Base-by-base conservation (phyloP, 2,888 invertebrate genomes). In the Tyria jacobaeae region DNA sequence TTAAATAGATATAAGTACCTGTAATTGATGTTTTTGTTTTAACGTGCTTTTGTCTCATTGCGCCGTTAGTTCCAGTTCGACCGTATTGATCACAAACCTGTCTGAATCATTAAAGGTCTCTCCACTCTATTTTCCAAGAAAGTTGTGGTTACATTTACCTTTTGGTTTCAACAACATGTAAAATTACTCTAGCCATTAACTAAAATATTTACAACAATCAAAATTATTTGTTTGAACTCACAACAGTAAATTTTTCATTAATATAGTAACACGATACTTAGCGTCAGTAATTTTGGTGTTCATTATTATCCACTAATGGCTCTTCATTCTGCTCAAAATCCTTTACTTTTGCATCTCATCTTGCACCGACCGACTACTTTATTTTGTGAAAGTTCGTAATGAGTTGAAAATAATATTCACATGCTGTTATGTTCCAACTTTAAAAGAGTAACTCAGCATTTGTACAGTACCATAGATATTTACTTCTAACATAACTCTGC, bases 301-400 rank as follows among this genome's bases (percentile, higher is more conserved):
- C 65, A 70, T 73, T 62, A 64, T 51, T 9, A 44, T 48, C 27
- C 41, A 10, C 70, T 73, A 71, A 71, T 73, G 71, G 65, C 39
- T 5, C 6, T 34, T 12, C 1, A n/a, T 21, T 34, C 17, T 25
- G 24, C 39, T 15, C 53, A n/a, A 39, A 39, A 39, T 12, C 10
- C 37, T 35, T 53, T 27, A 39, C 39, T 53, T 39, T 39, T 39
- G 25, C 39, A 39, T 39, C 39, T 44, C 12, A 21, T 21, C 21
- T 12, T 44, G 21, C 5, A 21, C 21, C 4, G 21, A 4, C 5
- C 44, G 7, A 21, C 10, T 21, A 21, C 21, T 17, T 10, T 21
- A 44, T 44, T 44, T 21, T 21, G 21, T 44, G 10, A 12, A 21
- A 44, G 21, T 21, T 21, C 44, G 12, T 44, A 44, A 21, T 21